Percentiles rank a stretch among this genome's conserved stretches.
These are phyloP conservation scores for Apoda limacodes DNA, from an alignment of 2,888 invertebrate species.

Conservation along the genomic window DNA sequence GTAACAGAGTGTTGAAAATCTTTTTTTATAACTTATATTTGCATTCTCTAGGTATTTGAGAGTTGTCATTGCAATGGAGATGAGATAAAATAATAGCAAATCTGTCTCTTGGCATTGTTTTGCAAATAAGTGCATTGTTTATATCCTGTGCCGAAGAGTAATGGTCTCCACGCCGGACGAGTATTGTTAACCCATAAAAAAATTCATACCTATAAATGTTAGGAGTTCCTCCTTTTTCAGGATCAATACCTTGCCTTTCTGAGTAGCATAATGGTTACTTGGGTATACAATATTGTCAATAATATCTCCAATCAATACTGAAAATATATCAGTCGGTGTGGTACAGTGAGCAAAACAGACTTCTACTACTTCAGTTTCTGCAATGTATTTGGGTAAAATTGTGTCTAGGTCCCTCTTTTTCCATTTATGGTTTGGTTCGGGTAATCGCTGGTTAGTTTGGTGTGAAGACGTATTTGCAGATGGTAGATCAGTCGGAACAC, in stretches of 20 bases:
- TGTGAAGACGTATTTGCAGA: no score
- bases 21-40: conserved; percentile 20
- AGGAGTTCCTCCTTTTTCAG: conserved; percentile 13
- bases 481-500: no score
- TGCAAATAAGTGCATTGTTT: conserved; percentile 13
- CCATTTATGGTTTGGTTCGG: no score
- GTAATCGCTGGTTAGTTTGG: no score
- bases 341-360: no score
- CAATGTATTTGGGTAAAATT: conserved; percentile 20
- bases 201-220: conserved; percentile 17
- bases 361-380: conserved; percentile 19
- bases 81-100: conserved; percentile 20
- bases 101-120: conserved; percentile 20
- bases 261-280: no score
- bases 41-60: conserved; percentile 16
- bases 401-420: no score
- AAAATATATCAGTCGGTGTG: no score
- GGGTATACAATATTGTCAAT: conserved; percentile 21
- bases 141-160: conserved; percentile 16
- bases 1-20: conserved; percentile 16
- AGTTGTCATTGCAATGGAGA: conserved; percentile 19
- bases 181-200: conserved; percentile 15
- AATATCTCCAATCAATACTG: conserved; percentile 19
- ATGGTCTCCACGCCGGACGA: conserved; percentile 16
- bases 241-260: no score